phyloP scores from a whole-genome alignment of 2,888 invertebrate species.

The Agrochola lota region DNA sequence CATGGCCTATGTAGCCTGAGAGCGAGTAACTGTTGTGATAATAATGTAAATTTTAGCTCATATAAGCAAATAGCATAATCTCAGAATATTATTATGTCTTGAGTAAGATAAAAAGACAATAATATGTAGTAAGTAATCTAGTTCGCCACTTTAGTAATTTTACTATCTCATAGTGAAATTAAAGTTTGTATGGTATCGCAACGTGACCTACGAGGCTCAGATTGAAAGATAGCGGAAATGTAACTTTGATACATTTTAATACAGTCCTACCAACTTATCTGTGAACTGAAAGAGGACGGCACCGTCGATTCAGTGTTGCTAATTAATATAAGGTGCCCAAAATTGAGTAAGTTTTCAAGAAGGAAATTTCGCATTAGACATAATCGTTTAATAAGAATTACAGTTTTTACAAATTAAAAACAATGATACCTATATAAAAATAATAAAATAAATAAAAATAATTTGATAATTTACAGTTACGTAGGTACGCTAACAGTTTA shows the following conservation, averaged over 20 bases:
- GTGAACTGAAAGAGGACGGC: too few species aligned
- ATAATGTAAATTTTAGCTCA: neutral
- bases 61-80: slow-evolving; percentile 15
- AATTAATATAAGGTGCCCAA: too few species aligned
- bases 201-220: neutral
- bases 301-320: too few species aligned
- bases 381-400: too few species aligned
- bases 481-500: too few species aligned
- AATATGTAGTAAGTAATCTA: neutral
- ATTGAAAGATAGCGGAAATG: neutral
- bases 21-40: neutral
- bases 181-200: neutral
- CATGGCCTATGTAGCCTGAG: neutral
- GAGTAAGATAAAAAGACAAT: neutral
- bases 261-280: too few species aligned
- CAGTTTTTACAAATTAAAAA: too few species aligned
- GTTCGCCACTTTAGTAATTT: neutral
- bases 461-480: too few species aligned
- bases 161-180: neutral
- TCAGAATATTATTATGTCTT: neutral
- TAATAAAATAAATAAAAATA: too few species aligned
- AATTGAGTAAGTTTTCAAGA: too few species aligned
- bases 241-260: neutral
- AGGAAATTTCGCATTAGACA: too few species aligned
- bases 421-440: too few species aligned